These are phyloP conservation scores for Rhyacophila evoluta DNA, from an alignment of 2,888 invertebrate genomes.

Conservation along the genomic window DNA sequence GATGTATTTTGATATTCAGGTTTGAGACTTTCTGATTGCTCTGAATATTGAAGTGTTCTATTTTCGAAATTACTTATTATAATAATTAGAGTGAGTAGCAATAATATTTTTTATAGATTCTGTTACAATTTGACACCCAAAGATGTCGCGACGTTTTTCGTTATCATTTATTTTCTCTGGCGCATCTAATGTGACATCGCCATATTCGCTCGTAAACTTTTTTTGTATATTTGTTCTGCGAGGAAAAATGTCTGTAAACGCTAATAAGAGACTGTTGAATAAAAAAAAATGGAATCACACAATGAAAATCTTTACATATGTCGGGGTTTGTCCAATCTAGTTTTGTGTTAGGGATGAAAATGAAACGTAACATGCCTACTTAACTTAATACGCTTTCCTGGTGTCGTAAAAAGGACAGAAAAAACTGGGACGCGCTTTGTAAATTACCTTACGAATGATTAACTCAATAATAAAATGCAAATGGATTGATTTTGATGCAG, in stretches of 20 bases:
- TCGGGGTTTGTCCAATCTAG: conserved; percentile 11
- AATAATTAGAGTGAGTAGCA: conserved; percentile 1
- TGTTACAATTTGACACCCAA: background rate
- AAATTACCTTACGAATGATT: conserved; percentile 12
- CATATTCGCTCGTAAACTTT: conserved; percentile 35
- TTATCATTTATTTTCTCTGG: conserved; percentile 12
- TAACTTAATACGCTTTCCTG: conserved; percentile 29
- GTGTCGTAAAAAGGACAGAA: conserved; percentile 28
- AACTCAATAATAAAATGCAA: background rate
- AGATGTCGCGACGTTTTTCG: background rate
- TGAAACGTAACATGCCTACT: conserved; percentile 11
- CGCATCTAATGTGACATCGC: conserved; percentile 1
- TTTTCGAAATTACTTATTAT: too few species aligned
- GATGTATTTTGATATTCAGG: too few species aligned
- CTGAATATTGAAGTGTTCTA: too few species aligned
- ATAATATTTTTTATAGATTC: background rate
- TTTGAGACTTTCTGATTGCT: too few species aligned
- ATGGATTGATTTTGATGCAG: conserved; percentile 16
- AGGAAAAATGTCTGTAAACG: conserved; percentile 28
- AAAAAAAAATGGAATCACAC: conserved; percentile 36
- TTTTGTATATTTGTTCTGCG: conserved; percentile 35
- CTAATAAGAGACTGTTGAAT: conserved; percentile 41
- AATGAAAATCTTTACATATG: conserved; percentile 37
- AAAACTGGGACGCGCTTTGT: background rate
- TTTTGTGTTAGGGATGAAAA: conserved; percentile 4